Base-by-base conservation (phyloP, 92 coral and sea anemone genomes). In the Umimayanthus kanabou region DNA sequence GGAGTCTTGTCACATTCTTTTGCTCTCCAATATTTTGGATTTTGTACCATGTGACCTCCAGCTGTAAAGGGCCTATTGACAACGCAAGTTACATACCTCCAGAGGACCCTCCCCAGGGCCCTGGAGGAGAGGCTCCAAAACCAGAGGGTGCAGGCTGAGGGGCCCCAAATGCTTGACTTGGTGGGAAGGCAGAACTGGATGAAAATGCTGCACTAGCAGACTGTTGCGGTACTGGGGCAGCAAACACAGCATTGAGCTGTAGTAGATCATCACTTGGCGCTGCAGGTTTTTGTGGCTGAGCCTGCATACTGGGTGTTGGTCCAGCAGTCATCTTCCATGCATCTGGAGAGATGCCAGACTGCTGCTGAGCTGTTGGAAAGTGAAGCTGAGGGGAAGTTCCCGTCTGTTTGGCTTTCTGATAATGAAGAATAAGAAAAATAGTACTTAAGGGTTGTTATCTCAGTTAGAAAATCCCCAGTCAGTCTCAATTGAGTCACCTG, bases 201-300 rank as follows among this genome's bases (percentile, higher is more conserved):
- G 95, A 89, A 82, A 92, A 92, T 18, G 94, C 88, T 6, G 92
- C 61, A 72, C 89, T 81, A 11, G 89, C 82, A 66, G 95, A 13
- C 66, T 88, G 96, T 83, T 53, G 84, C 50, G 81, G 92, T n/a
- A 80, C 77, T 50, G 96, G 86, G 4, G 90, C 93, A 33, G 92
- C 61, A 87, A 94, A 94, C 30, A 88, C 95, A 42, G 94, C 87
- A 85, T 90, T 85, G n/a, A 94, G 93, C 88, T 94, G 98, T 16
- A 94, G 82, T 23, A 94, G 94, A 64, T 94, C 98, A 76, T 93
- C 93, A 76, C 98, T 94, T 33, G 96, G 90, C 39, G 94, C 49
- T 73, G 85, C 85, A 47, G 92, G 28, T 29, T 83, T 83, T 16
- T 43, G 86, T 14, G 39, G 10, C 28, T 82, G 87, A 18, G 77